Conservation (phyloP, 2,113 vertebrate genomes). For the Scomber scombrus region DNA sequence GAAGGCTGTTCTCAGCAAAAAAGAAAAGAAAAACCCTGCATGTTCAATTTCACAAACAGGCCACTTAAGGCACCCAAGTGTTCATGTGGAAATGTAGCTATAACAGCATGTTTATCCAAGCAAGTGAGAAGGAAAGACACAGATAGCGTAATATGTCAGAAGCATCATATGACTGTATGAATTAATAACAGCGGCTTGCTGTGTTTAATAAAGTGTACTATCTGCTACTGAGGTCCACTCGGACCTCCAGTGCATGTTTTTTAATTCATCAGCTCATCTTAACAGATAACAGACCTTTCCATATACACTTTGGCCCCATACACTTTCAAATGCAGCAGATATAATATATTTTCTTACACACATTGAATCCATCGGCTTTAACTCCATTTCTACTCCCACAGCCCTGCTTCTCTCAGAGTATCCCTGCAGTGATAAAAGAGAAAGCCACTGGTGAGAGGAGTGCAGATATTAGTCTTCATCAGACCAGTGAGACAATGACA, state of each 20-base stretch:
- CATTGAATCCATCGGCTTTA: conserved; percentile 52
- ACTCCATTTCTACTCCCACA: conserved; percentile 39
- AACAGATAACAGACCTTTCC: conserved; percentile 2
- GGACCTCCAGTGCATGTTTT: conserved; percentile 12
- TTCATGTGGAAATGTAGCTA: conserved; percentile 25
- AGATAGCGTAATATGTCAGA: not conserved
- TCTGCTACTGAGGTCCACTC: conserved; percentile 14
- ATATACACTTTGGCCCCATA: conserved; percentile 65
- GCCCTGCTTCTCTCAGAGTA: conserved; percentile 46
- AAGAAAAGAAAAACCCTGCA: not conserved
- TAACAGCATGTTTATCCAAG: conserved; percentile 22
- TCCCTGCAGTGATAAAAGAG: conserved; percentile 62
- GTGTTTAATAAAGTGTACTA: conserved; percentile 13
- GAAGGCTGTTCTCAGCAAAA: not conserved
- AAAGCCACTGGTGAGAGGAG: conserved; percentile 57
- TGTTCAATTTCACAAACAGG: conserved; percentile 7
- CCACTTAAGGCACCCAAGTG: not conserved
- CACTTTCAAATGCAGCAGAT: conserved; percentile 42
- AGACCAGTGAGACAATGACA: conserved; percentile 71
- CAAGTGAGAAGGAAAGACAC: conserved; percentile 5
- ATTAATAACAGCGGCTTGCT: conserved; percentile 10
- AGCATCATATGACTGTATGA: not conserved
- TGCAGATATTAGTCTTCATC: conserved; percentile 79
- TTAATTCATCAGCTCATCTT: conserved; percentile 16
- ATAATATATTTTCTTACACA: conserved; percentile 35